Base-by-base conservation (phyloP, 2,888 invertebrate genomes). In the Deroplatys truncata region DNA sequence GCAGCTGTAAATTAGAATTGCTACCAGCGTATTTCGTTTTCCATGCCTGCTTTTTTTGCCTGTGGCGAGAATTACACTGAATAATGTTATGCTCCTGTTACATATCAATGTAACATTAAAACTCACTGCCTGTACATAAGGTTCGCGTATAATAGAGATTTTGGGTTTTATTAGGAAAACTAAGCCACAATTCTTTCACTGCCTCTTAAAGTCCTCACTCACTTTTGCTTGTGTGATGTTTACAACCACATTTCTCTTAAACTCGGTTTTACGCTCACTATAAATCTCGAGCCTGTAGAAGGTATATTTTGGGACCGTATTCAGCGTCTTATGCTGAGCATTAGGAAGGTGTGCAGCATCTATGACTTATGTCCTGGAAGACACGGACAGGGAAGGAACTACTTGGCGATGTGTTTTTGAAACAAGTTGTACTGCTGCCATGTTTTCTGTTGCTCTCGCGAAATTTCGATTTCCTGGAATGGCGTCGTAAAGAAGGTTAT, bases 401-500 rank as follows among this genome's bases (percentile, higher is more conserved):
- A 72, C n/a, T 82, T 82, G 87, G 35, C 83, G 35, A 89, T 88
- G 88, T 89, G 89, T 89, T 89, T 89, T 89, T 88, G 89, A 89
- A 88, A 72, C 85, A 56, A 89, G 88, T 87, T 89, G 89, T 89
- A 89, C 89, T 87, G 83, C 86, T 85, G 87, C 87, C 88, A 90
- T 90, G 89, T 90, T 91, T 91, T 89, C 89, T 90, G 90, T 89
- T 89, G 90, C 89, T 87, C 56, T 72, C 89, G 90, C 92, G 92
- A 93, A 93, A 93, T 93, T 93, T 93, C 93, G 93, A 93, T 93
- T 93, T 92, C 92, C 91, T 92, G 92, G 92, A 93, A 93, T 93
- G 93, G 92, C 92, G 92, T 93, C 93, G 93, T 93, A 93, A 93
- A 93, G 92, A 92, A 92, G 90, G 90, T 91, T 91, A 90, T 91